Evolutionary conservation across 2,888 invertebrate genomes (phyloP).

Genomic region (Melanchra persicariae): DNA sequence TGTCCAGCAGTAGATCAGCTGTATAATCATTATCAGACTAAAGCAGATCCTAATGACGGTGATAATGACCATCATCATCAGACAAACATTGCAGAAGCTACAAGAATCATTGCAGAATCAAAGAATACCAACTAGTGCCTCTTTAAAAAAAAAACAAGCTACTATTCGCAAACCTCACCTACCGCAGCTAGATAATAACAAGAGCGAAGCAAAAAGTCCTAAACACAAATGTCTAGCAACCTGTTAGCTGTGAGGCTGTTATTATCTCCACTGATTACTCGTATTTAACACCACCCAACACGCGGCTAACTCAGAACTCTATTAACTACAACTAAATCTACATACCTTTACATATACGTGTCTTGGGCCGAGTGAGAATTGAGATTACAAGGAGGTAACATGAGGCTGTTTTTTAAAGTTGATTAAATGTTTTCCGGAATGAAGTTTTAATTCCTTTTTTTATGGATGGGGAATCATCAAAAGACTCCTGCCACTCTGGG

Average conservation of each 20-base stretch:
- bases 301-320: slow-evolving; percentile 39
- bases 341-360: neutral
- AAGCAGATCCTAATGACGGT: too few relatives aligned
- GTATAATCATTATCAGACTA: too few relatives aligned
- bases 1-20: too few relatives aligned
- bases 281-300: slow-evolving; percentile 50
- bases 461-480: too few relatives aligned
- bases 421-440: too few relatives aligned
- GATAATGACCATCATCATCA: neutral
- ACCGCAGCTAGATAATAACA: slow-evolving; percentile 56
- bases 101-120: neutral
- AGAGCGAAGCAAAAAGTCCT: slow-evolving; percentile 50
- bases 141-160: slow-evolving; percentile 4
- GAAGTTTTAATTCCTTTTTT: too few relatives aligned
- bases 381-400: too few relatives aligned
- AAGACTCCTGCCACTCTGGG: too few relatives aligned
- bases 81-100: neutral
- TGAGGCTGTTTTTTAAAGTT: too few relatives aligned
- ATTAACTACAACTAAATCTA: slow-evolving; percentile 26
- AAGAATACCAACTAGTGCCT: neutral
- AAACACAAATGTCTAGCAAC: slow-evolving; percentile 56
- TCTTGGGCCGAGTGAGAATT: too few relatives aligned
- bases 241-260: slow-evolving; percentile 52
- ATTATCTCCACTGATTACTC: slow-evolving; percentile 61
- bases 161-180: slow-evolving; percentile 32